A percentile compares a stretch with the other conserved stretches of the same genome.
These are phyloP conservation scores for Metellina segmentata DNA, from an alignment of 2,888 invertebrate genomes.

Conservation along the genomic window DNA sequence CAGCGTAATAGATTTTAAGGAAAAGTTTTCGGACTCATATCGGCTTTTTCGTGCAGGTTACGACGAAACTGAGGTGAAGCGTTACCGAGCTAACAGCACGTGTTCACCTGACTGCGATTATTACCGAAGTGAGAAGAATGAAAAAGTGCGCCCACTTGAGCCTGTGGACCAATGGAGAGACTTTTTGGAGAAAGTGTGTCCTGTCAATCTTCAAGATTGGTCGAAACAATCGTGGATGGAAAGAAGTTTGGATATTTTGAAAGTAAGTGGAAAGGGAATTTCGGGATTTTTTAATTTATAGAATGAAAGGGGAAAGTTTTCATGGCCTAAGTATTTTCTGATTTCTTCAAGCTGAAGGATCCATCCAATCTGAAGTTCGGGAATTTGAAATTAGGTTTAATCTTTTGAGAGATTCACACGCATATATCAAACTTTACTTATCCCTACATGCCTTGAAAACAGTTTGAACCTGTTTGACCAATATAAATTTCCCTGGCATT, in stretches of 20 bases:
- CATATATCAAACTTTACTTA: no score
- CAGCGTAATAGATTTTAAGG: neutral
- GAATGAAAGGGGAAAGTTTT: no score
- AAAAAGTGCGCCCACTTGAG: constrained; percentile 58
- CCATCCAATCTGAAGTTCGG: no score
- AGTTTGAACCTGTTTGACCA: no score
- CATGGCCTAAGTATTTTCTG: no score
- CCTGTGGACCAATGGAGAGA: constrained; percentile 64
- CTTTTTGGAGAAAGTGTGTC: constrained; percentile 65
- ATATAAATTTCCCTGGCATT: no score
- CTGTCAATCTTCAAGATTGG: constrained; percentile 71
- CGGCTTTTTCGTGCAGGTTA: constrained; percentile 35
- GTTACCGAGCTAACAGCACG: neutral
- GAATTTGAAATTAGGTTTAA: no score
- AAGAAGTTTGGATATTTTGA: constrained; percentile 62
- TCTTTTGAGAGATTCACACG: no score
- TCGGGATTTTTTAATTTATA: no score
- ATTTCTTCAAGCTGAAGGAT: no score
- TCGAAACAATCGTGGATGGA: constrained; percentile 68
- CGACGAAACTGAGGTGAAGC: constrained; percentile 66
- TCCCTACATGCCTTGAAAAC: no score
- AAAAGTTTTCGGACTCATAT: neutral
- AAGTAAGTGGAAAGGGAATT: constrained; percentile 23
- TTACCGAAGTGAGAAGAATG: constrained; percentile 38
- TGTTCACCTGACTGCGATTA: constrained; percentile 58